Base-by-base conservation (phyloP, 2,113 vertebrate genomes). In the Tretioscincus oriximinensis region DNA sequence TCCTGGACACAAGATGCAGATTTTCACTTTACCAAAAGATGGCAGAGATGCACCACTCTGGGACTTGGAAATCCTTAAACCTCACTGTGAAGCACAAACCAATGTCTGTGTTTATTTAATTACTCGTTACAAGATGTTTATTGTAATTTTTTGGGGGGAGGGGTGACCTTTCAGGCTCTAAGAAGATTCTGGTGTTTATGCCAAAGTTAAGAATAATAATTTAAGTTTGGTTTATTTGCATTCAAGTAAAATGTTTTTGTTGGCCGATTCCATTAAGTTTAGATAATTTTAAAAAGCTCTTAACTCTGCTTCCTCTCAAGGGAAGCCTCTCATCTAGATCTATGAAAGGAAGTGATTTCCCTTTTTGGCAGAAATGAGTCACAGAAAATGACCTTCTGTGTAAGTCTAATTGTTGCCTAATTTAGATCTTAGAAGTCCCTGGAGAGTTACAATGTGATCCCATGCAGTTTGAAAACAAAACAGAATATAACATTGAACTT, bases 351-450 rank as follows among this genome's bases (percentile, higher is more conserved):
- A 94, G 90, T 87, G 0, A 90, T 93, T 89, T 92, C 85, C 85
- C 87, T 91, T 87, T 86, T 81, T 81, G 91, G 90, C 82, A 92
- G 83, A 91, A 90, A 88, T 92, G 90, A 94, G 90, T 93, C 93
- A 92, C 81, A 83, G 88, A 90, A 93, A 93, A 92, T 87, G 87
- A 91, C 90, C 87, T 89, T 88, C 84, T 89, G 90, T 85, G 78
- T 74, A 89, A 88, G 85, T 88, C 84, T 91, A 90, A 92, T 90
- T 85, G 81, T 90, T 87, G 87, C 88, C 83, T 91, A 92, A 92
- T 92, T 92, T 92, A 91, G 89, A 88, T 83, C 88, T 82, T 80
- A 87, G 86, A 90, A 90, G 88, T 84, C 89, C 90, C 85, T 88
- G 87, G 73, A 90, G 83, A 87, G 73, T 70, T 87, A 86, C 67